Conservation (phyloP, 2,797 vertebrate genomes). For the Ateles fusciceps region DNA sequence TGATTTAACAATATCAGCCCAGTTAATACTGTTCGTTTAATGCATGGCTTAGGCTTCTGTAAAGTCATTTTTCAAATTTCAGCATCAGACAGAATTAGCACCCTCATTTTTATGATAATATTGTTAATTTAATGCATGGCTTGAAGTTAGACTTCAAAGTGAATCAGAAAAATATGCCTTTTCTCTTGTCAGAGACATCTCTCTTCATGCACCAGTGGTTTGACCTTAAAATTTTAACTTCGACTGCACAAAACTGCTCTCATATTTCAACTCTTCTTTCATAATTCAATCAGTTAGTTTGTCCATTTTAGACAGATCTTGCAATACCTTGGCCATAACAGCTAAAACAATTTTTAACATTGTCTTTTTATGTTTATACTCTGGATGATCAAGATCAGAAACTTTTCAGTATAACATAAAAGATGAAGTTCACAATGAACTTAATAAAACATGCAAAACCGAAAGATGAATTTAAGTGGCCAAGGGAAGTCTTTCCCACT, state of each 20-base stretch:
- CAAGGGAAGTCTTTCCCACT: conserved; percentile 9
- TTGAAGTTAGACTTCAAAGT: conserved; percentile 89
- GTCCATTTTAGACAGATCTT: conserved; percentile 77
- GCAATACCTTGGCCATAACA: conserved; percentile 66
- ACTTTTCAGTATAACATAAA: conserved; percentile 28
- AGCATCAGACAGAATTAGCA: conserved; percentile 78
- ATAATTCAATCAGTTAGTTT: conserved; percentile 77
- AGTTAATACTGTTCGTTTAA: conserved; percentile 77
- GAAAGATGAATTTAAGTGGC: conserved; percentile 23
- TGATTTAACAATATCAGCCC: conserved; percentile 68
- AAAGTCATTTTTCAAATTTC: conserved; percentile 77
- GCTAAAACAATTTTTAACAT: conserved; percentile 61
- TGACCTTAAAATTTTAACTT: conserved; percentile 80
- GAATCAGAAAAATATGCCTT: conserved; percentile 81
- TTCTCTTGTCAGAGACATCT: conserved; percentile 72
- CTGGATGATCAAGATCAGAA: conserved; percentile 40
- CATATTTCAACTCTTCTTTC: conserved; percentile 70
- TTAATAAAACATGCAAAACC: conserved; percentile 63
- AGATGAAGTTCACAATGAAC: conserved; percentile 33
- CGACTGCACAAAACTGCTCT: conserved; percentile 70
- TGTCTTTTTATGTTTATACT: conserved; percentile 69
- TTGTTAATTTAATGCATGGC: conserved; percentile 88
- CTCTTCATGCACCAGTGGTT: conserved; percentile 71
- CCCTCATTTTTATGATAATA: conserved; percentile 86
- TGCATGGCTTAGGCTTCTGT: conserved; percentile 69